Conservation (phyloP, 30 jellyfish, hydroid and myxozoan species). For the Cassiopea xamachana region DNA sequence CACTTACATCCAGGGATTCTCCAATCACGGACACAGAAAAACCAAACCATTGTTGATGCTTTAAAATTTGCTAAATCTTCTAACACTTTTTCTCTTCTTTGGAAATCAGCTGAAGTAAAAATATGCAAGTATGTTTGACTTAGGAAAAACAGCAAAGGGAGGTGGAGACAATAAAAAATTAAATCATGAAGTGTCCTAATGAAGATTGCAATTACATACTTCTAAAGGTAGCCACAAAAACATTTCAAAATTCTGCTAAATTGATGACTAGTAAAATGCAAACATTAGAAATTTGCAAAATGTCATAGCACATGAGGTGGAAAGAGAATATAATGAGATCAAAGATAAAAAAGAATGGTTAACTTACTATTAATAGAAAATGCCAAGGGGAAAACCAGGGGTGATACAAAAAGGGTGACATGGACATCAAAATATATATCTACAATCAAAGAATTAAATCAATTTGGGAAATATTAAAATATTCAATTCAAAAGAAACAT, state of each 20-base stretch:
- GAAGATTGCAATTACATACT: no score
- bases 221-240: no score
- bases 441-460: conserved; percentile 26
- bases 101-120: conserved; percentile 90
- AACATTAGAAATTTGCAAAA: no score
- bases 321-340: not conserved
- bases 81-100: conserved; percentile 97
- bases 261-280: no score
- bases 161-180: no score
- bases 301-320: not conserved
- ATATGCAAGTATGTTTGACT: not conserved
- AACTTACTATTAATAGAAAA: conserved; percentile 92
- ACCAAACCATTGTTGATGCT: conserved; percentile 94
- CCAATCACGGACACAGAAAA: conserved; percentile 98
- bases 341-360: not conserved
- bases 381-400: conserved; percentile 98
- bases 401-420: conserved; percentile 94
- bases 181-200: no score
- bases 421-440: conserved; percentile 85
- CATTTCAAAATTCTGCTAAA: no score
- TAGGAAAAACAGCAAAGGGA: not conserved
- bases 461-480: not conserved
- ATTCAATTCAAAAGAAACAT: no score
- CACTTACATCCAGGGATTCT: conserved; percentile 76
- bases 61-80: conserved; percentile 94